A percentile compares a stretch with the other conserved stretches of the same genome.
Evolutionary conservation across 1,140 invertebrate genomes (phyloP).

Genomic region (Drosophila truncata): DNA sequence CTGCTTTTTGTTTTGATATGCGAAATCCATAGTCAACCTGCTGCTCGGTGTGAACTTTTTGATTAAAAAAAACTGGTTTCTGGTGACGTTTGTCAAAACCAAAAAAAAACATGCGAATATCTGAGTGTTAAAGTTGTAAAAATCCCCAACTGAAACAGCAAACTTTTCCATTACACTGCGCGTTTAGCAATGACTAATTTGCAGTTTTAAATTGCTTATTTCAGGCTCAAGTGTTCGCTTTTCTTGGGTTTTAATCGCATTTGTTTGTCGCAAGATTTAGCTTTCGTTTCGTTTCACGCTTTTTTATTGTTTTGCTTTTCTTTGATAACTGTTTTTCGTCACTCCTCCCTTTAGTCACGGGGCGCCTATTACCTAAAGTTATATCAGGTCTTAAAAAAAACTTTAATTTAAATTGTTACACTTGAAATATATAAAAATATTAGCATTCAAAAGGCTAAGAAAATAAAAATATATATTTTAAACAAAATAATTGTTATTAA

Average conservation of each 20-base stretch:
- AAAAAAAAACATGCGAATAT: conserved; percentile 7
- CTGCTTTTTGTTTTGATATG: conserved; percentile 81
- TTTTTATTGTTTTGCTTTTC: conserved; percentile 6
- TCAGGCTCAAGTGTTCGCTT: conserved; percentile 22
- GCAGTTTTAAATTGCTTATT: conserved; percentile 37
- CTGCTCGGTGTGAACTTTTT: conserved; percentile 16
- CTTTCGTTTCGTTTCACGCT: conserved; percentile 34
- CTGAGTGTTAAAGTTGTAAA: conserved; percentile 18
- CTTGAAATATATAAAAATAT: background rate
- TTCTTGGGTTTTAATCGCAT: conserved; percentile 42
- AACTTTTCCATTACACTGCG: conserved; percentile 41
- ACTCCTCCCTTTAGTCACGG: background rate
- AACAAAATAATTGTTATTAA: background rate
- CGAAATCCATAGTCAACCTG: conserved; percentile 66
- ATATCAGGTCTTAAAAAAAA: background rate
- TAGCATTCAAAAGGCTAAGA: background rate
- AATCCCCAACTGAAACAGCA: conserved; percentile 4
- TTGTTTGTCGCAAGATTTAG: conserved; percentile 42
- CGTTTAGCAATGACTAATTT: conserved; percentile 59
- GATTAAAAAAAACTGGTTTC: conserved; percentile 31
- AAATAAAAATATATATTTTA: background rate
- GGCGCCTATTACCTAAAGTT: background rate
- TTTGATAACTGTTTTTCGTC: conserved; percentile 29
- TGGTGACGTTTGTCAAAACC: conserved; percentile 1
- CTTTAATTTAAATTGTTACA: no score